Percentiles rank a stretch among this genome's conserved stretches.
phyloP scores from a whole-genome alignment of 2,113 vertebrate genomes.

The Gila orcuttii region DNA sequence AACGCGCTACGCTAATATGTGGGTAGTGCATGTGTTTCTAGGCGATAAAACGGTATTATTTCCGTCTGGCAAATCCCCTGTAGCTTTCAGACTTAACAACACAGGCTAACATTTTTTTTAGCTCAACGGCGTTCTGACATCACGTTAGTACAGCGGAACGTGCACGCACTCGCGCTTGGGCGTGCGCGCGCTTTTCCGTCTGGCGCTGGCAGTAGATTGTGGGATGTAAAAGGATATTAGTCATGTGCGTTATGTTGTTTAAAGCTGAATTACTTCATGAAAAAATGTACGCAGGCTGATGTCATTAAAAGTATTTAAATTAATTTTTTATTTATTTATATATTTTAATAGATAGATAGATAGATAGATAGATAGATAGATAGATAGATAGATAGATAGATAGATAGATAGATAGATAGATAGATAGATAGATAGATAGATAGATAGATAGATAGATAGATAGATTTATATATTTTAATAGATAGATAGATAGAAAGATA shows the following conservation, averaged over 20 bases:
- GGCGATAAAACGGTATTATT: conserved; percentile 71
- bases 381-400: no score
- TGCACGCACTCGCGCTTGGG: conserved; percentile 69
- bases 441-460: no score
- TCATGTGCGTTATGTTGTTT: neutral
- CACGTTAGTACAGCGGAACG: conserved; percentile 72
- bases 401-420: no score
- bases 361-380: no score
- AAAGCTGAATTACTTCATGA: neutral
- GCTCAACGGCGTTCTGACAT: conserved; percentile 79
- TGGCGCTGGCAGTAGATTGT: neutral
- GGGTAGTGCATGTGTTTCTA: conserved; percentile 58
- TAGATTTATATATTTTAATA: no score
- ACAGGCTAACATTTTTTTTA: conserved; percentile 80
- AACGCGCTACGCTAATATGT: conserved; percentile 58
- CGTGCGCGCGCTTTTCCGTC: conserved; percentile 55
- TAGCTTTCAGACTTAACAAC: conserved; percentile 74
- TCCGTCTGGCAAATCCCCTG: conserved; percentile 73
- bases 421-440: no score
- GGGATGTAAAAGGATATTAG: neutral
- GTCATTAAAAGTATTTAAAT: neutral
- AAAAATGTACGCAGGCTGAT: neutral
- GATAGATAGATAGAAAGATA: no score
- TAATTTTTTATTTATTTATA: neutral
- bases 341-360: neutral